A percentile compares a stretch with the other conserved stretches of the same genome.
phyloP scores from a whole-genome alignment of 1,140 invertebrate species.

The Camponotus floridanus region DNA sequence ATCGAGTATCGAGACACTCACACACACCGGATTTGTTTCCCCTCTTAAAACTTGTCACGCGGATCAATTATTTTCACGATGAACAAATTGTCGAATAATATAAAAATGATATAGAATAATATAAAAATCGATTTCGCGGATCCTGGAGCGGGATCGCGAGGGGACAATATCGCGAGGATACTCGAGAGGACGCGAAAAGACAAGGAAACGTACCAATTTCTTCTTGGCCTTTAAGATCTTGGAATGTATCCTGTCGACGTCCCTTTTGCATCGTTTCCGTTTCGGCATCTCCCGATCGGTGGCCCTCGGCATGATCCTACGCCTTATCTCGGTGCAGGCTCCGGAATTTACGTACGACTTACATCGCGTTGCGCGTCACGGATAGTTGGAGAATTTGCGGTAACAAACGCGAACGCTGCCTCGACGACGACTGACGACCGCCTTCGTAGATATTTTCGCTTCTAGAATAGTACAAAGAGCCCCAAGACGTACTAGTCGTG shows the following conservation, averaged over 20 bases:
- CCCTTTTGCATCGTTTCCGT: neutral
- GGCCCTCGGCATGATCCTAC: neutral
- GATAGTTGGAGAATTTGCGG: neutral
- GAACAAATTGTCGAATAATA: no score
- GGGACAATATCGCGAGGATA: no score
- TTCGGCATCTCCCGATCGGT: neutral
- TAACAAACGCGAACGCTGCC: neutral
- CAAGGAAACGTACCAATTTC: conserved; percentile 27
- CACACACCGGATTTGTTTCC: no score
- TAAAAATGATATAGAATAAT: no score
- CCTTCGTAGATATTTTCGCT: conserved; percentile 22
- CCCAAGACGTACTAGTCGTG: no score
- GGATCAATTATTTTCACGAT: no score
- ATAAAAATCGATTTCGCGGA: no score
- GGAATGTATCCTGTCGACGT: conserved; percentile 20
- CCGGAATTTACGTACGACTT: neutral
- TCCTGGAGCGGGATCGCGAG: no score
- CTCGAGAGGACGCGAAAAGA: no score
- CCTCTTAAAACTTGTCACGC: no score
- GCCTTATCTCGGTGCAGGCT: neutral
- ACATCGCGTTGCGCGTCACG: neutral
- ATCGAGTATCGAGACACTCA: no score
- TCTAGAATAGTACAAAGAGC: no score
- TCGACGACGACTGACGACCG: neutral
- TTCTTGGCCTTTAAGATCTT: conserved; percentile 20